These are phyloP conservation scores for Hemichromis elongatus DNA, from an alignment of 2,113 vertebrate species.

Conservation along the genomic window DNA sequence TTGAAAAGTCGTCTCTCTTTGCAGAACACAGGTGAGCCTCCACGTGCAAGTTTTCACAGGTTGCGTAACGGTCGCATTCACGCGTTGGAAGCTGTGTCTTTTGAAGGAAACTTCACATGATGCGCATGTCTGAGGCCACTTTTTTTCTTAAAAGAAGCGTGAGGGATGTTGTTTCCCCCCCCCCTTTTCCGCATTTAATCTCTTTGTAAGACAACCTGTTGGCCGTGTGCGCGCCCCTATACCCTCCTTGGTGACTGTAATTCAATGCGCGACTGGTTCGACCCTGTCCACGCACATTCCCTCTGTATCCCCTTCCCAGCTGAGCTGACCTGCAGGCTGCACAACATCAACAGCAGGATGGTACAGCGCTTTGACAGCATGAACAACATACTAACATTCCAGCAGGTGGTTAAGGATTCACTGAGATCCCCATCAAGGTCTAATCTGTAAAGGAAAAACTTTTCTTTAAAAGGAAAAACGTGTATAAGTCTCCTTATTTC, in stretches of 20 bases:
- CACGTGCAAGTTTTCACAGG: background rate
- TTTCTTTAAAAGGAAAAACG: too few species aligned
- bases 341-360: background rate
- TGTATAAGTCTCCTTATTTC: background rate
- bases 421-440: background rate
- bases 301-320: background rate
- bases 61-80: background rate
- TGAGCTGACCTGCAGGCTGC: background rate
- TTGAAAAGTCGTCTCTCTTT: conserved; percentile 81
- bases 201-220: background rate
- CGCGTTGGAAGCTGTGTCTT: background rate
- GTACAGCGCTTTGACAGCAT: background rate
- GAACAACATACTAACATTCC: background rate
- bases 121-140: background rate
- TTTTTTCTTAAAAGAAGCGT: background rate
- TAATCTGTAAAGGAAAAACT: background rate
- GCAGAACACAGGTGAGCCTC: conserved; percentile 83
- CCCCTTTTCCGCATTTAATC: background rate
- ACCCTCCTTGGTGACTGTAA: conserved; percentile 40
- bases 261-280: conserved; percentile 62
- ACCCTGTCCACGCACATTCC: conserved; percentile 52
- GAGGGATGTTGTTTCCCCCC: too few species aligned
- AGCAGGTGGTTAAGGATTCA: background rate
- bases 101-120: background rate
- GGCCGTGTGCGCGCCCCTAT: background rate